Base-by-base conservation (phyloP, 2,797 vertebrate genomes). In the Lateolabrax maculatus region DNA sequence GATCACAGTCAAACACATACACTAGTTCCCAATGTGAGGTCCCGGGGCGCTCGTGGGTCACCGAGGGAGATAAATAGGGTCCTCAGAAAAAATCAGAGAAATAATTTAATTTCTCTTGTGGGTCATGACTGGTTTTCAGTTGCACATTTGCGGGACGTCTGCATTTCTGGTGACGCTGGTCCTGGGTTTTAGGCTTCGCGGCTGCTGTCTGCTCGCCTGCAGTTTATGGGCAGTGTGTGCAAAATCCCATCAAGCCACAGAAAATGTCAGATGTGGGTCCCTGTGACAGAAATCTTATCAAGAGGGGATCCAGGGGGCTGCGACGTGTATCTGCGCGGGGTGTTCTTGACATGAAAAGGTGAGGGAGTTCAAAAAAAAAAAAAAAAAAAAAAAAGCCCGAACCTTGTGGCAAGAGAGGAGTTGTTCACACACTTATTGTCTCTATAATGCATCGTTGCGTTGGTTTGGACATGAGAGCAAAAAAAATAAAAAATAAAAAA, bases 21-120 rank as follows among this genome's bases (percentile, higher is more conserved):
- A 70, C 68, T 39, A 53, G 61, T 75, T 75, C 66, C 76, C 82
- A 87, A 89, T 83, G 66, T 73, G 77, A 48, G 79, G 82, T 80
- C 85, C 85, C 86, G 51, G 77, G 85, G 84, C 79, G 67, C 71
- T 37, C 11, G 29, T 29, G 77, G 87, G 86, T 86, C 86, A 87
- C 65, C 3, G 43, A n/a, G 74, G 76, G 69, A 80, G 80, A 83
- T 74, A 75, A 84, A 85, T 37, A 71, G 71, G 75, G 73, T 70
- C 73, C 63, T 66, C 27, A 49, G 80, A 87, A 90, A 87, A 87
- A 90, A 87, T 84, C 73, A 82, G 69, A 86, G 73, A 41, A 73
- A 81, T 85, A n/a, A 85, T 83, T 88, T 71, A 49, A 89, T 87
- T 84, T 85, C 82, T 87, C 82, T 52, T 15, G 71, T 46, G 77